These are phyloP conservation scores for Drosophila rubida DNA, from an alignment of 2,888 invertebrate species.

Conservation along the genomic window DNA sequence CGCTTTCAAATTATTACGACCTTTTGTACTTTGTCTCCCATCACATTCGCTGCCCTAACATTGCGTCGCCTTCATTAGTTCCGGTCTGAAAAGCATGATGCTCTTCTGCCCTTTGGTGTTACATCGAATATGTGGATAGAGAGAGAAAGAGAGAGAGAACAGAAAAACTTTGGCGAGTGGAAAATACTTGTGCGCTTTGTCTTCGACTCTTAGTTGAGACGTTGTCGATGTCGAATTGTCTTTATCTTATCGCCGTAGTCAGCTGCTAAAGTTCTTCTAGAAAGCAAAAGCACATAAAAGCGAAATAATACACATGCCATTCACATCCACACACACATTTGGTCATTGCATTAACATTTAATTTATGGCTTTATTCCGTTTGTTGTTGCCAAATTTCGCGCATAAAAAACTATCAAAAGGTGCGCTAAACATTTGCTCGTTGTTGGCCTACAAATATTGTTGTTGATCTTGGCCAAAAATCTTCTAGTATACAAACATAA, in stretches of 20 bases:
- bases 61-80: constrained; percentile 24
- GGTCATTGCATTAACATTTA: constrained; percentile 7
- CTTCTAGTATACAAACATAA: background rate
- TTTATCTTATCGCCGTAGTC: constrained; percentile 61
- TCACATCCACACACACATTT: constrained; percentile 6
- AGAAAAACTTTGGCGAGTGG: background rate
- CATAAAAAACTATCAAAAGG: background rate
- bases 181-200: constrained; percentile 18
- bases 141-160: background rate
- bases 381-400: constrained; percentile 14
- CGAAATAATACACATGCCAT: constrained; percentile 10
- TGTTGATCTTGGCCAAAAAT: background rate
- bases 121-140: background rate
- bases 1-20: constrained; percentile 10
- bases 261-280: constrained; percentile 44
- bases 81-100: constrained; percentile 42
- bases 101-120: background rate
- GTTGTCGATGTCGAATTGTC: constrained; percentile 6
- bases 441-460: background rate
- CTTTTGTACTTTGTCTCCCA: background rate
- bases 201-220: constrained; percentile 13
- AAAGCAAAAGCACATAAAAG: constrained; percentile 32
- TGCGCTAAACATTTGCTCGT: background rate
- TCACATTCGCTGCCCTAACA: constrained; percentile 18
- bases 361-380: constrained; percentile 28